phyloP scores from a whole-genome alignment of 2,888 invertebrate genomes.

The Hedya salicella region DNA sequence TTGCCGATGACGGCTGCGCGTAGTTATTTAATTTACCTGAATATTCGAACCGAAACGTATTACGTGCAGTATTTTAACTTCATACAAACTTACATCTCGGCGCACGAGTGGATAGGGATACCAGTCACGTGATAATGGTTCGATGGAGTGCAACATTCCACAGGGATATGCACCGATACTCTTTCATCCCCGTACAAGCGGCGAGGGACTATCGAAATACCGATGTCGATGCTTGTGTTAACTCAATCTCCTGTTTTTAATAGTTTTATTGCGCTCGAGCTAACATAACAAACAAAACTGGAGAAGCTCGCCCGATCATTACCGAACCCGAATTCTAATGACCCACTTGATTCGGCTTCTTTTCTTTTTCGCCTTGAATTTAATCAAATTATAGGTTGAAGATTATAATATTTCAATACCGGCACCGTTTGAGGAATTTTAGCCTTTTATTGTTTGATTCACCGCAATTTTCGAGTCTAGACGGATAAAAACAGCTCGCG shows the following conservation, averaged over 20 bases:
- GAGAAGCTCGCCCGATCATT: constrained; percentile 75
- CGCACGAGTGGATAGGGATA: not conserved
- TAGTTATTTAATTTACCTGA: constrained; percentile 68
- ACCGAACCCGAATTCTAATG: constrained; percentile 81
- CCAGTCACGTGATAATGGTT: not conserved
- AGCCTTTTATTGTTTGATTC: constrained; percentile 79
- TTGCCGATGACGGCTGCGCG: constrained; percentile 53
- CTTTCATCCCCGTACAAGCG: not conserved
- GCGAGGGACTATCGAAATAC: not conserved
- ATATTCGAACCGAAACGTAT: constrained; percentile 41
- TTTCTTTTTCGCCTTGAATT: constrained; percentile 79
- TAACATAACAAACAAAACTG: constrained; percentile 77
- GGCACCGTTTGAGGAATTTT: constrained; percentile 82
- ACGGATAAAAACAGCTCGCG: constrained; percentile 63
- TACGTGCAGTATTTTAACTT: constrained; percentile 12
- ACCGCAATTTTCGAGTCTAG: constrained; percentile 78
- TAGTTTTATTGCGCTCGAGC: constrained; percentile 49
- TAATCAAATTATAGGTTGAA: constrained; percentile 85
- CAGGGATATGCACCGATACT: not conserved
- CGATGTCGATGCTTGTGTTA: not conserved
- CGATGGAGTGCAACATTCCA: not conserved
- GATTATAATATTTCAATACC: constrained; percentile 84
- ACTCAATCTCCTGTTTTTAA: constrained; percentile 2
- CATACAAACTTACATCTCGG: not conserved
- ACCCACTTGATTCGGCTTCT: constrained; percentile 76